phyloP scores from a whole-genome alignment of 2,113 vertebrate genomes.

The Antigone vipio region DNA sequence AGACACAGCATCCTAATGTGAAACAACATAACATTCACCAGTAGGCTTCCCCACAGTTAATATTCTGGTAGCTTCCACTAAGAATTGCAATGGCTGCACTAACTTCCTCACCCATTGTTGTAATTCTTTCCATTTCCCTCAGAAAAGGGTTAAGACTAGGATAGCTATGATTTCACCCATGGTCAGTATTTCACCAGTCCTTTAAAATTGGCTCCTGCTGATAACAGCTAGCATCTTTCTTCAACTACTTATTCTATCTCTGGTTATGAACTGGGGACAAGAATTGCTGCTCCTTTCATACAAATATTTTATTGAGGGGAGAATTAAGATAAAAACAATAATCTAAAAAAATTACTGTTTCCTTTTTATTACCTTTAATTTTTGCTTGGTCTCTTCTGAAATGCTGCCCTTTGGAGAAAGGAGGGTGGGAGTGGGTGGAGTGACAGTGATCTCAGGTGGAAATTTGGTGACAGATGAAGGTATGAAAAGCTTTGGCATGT shows the following conservation, averaged over 20 bases:
- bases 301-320: neutral
- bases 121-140: neutral
- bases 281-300: neutral
- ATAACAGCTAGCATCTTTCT: neutral
- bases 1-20: neutral
- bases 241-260: neutral
- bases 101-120: neutral
- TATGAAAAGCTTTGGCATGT: conserved; percentile 98
- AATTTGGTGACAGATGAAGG: conserved; percentile 91
- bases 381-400: conserved; percentile 98
- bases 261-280: neutral
- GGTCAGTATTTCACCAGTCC: neutral
- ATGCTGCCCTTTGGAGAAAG: conserved; percentile 98
- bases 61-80: neutral
- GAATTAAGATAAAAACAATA: neutral
- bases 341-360: conserved; percentile 41
- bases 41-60: conserved; percentile 5
- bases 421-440: conserved; percentile 95
- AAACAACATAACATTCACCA: neutral
- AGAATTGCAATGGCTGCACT: neutral
- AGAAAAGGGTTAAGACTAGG: neutral
- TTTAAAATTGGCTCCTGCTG: neutral
- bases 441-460: conserved; percentile 98
- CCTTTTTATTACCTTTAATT: conserved; percentile 86
- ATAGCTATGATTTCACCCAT: neutral